Conservation (phyloP, 35 echinoderm and acorn worm genomes). For the Acanthaster planci region DNA sequence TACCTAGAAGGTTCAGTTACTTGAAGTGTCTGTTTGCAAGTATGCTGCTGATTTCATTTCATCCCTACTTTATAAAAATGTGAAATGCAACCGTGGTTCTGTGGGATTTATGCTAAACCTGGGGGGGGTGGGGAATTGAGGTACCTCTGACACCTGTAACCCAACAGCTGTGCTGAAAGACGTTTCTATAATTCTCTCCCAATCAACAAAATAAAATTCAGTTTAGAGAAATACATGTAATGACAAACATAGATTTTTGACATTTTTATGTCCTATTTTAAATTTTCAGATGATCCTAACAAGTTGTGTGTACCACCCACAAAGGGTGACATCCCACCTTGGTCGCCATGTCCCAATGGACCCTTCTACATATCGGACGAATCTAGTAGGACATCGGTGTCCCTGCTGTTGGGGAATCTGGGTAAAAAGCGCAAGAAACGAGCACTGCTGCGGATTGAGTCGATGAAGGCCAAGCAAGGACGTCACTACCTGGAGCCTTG, state of each 20-base stretch:
- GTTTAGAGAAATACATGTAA: too few relatives aligned
- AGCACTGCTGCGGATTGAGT: not conserved
- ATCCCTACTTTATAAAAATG: too few relatives aligned
- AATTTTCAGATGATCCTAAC: not conserved
- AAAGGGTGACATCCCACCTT: slow-evolving; percentile 1
- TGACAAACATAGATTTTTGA: not conserved
- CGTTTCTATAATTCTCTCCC: too few relatives aligned
- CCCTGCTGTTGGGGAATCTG: not conserved
- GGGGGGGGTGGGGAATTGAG: too few relatives aligned
- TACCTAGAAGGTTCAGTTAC: too few relatives aligned
- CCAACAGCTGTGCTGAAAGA: too few relatives aligned
- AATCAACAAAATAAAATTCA: too few relatives aligned
- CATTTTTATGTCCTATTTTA: not conserved
- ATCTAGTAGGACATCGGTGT: not conserved
- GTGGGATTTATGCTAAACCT: too few relatives aligned
- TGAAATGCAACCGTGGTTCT: too few relatives aligned
- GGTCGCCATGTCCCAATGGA: not conserved
- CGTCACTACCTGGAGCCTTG: not conserved
- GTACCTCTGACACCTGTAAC: too few relatives aligned
- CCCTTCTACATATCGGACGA: not conserved
- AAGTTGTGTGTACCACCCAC: not conserved
- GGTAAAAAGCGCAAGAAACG: not conserved
- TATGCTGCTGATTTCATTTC: too few relatives aligned
- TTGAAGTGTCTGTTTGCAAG: too few relatives aligned
- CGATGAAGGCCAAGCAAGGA: not conserved